phyloP scores from a whole-genome alignment of 2,888 invertebrate species.

The Stratiomys singularior region DNA sequence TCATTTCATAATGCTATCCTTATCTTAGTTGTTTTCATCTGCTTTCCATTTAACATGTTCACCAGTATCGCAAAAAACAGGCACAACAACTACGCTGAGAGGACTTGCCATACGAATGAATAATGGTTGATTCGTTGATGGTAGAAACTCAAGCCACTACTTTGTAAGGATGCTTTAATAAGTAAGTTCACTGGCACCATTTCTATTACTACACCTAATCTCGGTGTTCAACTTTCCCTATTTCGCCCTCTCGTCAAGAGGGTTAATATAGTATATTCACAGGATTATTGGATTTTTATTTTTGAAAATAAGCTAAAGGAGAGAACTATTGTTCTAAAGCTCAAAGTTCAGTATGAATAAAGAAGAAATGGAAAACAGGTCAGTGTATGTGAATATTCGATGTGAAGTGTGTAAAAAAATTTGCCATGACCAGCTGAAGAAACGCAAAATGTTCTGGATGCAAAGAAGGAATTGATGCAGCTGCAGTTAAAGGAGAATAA shows the following conservation, averaged over 20 bases:
- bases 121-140: not conserved
- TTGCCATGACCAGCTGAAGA: not conserved
- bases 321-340: not conserved
- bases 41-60: not conserved
- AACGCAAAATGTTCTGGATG: not conserved
- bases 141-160: not conserved
- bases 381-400: not conserved
- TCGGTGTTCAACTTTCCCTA: not conserved
- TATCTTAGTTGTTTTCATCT: conserved; percentile 15
- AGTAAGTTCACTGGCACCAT: conserved; percentile 19
- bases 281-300: conserved; percentile 9
- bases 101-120: not conserved
- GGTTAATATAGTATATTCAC: not conserved
- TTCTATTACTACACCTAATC: not conserved
- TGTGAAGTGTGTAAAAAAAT: not conserved
- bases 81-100: not conserved
- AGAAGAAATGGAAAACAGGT: not conserved
- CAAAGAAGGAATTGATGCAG: too few species aligned
- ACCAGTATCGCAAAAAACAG: not conserved
- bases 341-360: not conserved
- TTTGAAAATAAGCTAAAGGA: not conserved
- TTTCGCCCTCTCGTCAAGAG: not conserved
- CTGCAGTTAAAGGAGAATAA: too few species aligned
- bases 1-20: conserved; percentile 15
- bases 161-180: not conserved